Evolutionary conservation across 2,888 invertebrate genomes (phyloP), one percentile per base, ranked within the genome.

Genomic region (Drosophila yooni): DNA sequence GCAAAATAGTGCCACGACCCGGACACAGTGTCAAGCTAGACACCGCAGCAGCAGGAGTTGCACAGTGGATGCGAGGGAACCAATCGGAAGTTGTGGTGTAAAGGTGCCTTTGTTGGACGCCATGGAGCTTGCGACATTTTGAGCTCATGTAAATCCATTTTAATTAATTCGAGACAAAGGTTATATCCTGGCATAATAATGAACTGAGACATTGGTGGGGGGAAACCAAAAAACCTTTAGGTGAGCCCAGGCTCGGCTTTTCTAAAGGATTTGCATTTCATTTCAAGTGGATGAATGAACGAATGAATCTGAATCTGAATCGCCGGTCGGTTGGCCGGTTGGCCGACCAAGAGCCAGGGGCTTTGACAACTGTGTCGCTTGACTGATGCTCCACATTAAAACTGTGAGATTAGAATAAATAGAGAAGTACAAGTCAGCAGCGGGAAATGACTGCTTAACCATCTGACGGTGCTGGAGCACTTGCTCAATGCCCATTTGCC

Each of bases 91-190:
- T 59, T 83, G 81, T 66, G 85, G 81, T 79, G 65, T 71, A 84
- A 84, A 81, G 90, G 74, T 76, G 83, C 75, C 86, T 88, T 85
- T 84, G 90, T 82, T 74, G 56, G 63, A 56, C 31, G 61, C 33
- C 66, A 57, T 69, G 67, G 65, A 58, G 69, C 69, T 72, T 82
- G 79, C 80, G 84, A 88, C 89, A 88, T 86, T 83, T 89, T 83
- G 82, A 88, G 85, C 87, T 87, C 90, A 90, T 90, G 91, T 88
- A 91, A 90, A 90, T 90, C 90, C 91, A 88, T 90, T 90, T 90
- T 90, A 91, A 90, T 91, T 90, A 90, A 90, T 88, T 91, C 90
- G 85, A 85, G 89, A 91, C 91, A 91, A 90, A 91, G 91, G 90
- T 88, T 90, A 85, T 81, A 81, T 83, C 76, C 75, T 73, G 75